These are phyloP conservation scores for Amphilophus citrinellus DNA, from an alignment of 2,113 vertebrate genomes.

Conservation along the genomic window DNA sequence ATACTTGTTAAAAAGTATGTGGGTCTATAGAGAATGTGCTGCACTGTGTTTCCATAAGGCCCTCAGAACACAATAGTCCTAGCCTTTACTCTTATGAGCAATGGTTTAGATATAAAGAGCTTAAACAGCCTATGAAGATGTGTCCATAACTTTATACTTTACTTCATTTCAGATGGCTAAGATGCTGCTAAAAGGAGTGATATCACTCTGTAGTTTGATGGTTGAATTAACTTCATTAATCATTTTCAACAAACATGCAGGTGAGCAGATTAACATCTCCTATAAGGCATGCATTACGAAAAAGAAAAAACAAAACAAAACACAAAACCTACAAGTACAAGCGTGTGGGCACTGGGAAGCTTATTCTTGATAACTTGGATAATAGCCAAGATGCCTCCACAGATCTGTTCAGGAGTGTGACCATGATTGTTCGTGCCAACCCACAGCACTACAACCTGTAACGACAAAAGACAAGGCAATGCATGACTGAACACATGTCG, in stretches of 20 bases:
- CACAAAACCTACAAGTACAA: conserved; percentile 85
- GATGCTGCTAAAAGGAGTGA: not conserved
- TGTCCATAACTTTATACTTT: not conserved
- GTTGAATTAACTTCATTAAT: conserved; percentile 19
- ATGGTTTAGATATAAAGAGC: not conserved
- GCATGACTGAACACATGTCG: not conserved
- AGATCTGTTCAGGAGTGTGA: conserved; percentile 87
- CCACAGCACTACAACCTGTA: conserved; percentile 91
- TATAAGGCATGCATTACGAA: not conserved
- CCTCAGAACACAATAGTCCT: not conserved
- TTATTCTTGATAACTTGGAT: conserved; percentile 86
- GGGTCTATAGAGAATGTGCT: not conserved
- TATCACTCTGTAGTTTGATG: conserved; percentile 1
- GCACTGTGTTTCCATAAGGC: not conserved
- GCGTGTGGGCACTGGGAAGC: conserved; percentile 84
- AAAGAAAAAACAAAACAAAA: not conserved
- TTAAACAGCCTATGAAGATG: not conserved
- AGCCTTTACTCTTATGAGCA: not conserved
- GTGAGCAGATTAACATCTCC: not conserved
- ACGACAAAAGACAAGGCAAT: conserved; percentile 27
- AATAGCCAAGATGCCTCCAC: conserved; percentile 87
- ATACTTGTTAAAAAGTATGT: not conserved
- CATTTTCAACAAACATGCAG: not conserved
- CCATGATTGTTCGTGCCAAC: conserved; percentile 92
- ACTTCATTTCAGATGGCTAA: not conserved